Conservation (phyloP, 2,113 vertebrate species). For the Nothoprocta perdicaria region DNA sequence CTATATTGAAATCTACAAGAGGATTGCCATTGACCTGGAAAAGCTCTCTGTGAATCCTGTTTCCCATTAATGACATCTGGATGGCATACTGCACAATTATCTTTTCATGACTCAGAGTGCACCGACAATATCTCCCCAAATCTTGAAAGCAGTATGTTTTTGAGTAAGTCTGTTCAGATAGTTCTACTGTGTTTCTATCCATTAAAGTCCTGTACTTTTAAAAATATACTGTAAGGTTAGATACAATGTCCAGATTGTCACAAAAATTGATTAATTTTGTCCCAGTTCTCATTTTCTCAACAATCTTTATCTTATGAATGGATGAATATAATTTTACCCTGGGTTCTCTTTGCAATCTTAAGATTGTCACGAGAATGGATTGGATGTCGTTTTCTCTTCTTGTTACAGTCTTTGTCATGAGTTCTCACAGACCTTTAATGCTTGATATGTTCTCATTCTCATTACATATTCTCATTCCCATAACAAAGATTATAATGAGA, state of each 20-base stretch:
- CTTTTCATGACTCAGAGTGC: background rate
- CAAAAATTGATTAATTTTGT: conserved; percentile 53
- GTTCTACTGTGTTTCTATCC: background rate
- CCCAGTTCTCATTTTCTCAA: conserved; percentile 60
- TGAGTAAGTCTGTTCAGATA: background rate
- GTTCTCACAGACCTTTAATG: conserved; percentile 73
- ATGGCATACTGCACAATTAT: background rate
- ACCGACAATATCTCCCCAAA: background rate
- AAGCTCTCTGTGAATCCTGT: background rate
- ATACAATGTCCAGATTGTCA: conserved; percentile 38
- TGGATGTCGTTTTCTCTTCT: conserved; percentile 61
- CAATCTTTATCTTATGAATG: conserved; percentile 55
- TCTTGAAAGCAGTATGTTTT: background rate
- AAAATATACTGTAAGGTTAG: conserved; percentile 4
- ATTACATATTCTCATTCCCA: conserved; percentile 78
- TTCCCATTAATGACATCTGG: background rate
- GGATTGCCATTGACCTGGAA: background rate
- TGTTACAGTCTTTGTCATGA: conserved; percentile 71
- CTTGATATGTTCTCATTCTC: conserved; percentile 73
- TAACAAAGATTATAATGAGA: conserved; percentile 82
- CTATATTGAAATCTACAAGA: background rate
- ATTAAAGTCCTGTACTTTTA: background rate
- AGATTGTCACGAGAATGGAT: conserved; percentile 71
- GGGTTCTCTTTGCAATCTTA: conserved; percentile 59
- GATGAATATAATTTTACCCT: conserved; percentile 67